These are phyloP conservation scores for Spea bombifrons DNA, from an alignment of 2,113 vertebrate genomes.

Conservation along the genomic window DNA sequence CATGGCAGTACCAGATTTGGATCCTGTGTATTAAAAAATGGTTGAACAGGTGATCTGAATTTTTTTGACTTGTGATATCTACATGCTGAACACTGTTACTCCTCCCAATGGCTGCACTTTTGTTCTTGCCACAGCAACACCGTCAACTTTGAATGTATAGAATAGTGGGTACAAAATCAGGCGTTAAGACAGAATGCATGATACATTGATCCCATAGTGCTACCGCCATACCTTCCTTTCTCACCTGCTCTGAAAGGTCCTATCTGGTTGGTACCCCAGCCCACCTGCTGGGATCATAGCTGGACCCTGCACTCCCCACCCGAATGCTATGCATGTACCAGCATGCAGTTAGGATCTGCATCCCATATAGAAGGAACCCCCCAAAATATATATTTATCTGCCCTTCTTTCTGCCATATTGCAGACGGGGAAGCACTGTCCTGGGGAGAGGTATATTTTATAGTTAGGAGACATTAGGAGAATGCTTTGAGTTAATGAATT, in stretches of 20 bases:
- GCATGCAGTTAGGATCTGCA: slow-evolving; percentile 63
- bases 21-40: too few species aligned
- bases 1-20: too few species aligned
- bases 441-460: slow-evolving; percentile 55
- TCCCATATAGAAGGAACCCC: slow-evolving; percentile 43
- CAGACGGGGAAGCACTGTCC: slow-evolving; percentile 47
- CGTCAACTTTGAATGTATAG: too few species aligned
- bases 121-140: too few species aligned
- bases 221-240: neutral
- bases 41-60: neutral
- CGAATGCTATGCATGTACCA: slow-evolving; percentile 68
- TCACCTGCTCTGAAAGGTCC: slow-evolving; percentile 19
- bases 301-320: slow-evolving; percentile 45
- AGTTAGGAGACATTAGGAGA: slow-evolving; percentile 38
- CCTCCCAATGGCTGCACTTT: neutral
- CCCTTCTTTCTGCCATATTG: slow-evolving; percentile 60
- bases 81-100: neutral
- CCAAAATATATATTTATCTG: slow-evolving; percentile 55
- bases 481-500: slow-evolving; percentile 44
- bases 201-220: slow-evolving; percentile 1
- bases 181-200: neutral
- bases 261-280: slow-evolving; percentile 28
- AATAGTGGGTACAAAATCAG: too few species aligned
- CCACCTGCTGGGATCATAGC: slow-evolving; percentile 1
- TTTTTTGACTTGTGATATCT: neutral